These are phyloP conservation scores for Plemyria rubiginata DNA, from an alignment of 2,888 invertebrate species.

Conservation along the genomic window DNA sequence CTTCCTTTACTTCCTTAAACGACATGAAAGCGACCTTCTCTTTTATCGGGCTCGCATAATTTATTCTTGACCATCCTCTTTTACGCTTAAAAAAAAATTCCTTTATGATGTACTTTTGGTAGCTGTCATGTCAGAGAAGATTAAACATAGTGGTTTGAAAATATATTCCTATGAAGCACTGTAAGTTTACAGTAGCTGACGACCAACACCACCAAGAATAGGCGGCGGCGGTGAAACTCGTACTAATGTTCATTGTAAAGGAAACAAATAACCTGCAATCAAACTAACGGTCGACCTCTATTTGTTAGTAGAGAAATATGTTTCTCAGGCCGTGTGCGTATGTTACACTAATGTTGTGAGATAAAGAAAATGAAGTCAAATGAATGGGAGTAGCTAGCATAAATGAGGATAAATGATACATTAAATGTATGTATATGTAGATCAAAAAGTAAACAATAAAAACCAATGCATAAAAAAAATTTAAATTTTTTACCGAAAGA, in stretches of 20 bases:
- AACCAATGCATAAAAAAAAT: too few species aligned
- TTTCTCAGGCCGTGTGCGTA: constrained; percentile 62
- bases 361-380: constrained; percentile 54
- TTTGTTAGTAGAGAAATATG: constrained; percentile 80
- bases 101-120: too few species aligned
- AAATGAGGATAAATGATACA: constrained; percentile 1
- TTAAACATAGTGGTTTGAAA: not conserved
- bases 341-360: constrained; percentile 53
- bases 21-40: too few species aligned
- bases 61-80: too few species aligned
- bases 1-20: too few species aligned
- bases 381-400: constrained; percentile 19
- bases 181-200: constrained; percentile 28
- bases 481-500: too few species aligned
- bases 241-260: constrained; percentile 81
- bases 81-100: too few species aligned
- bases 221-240: constrained; percentile 55
- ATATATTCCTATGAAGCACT: constrained; percentile 1
- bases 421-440: too few species aligned
- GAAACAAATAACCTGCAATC: constrained; percentile 82
- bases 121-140: too few species aligned
- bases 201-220: constrained; percentile 47
- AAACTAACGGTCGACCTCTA: constrained; percentile 80
- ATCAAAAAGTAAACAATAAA: too few species aligned
- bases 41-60: too few species aligned